Evolutionary conservation across 2,113 vertebrate species (phyloP), one percentile per base, ranked within the genome.

Genomic region (Pao palembangensis): DNA sequence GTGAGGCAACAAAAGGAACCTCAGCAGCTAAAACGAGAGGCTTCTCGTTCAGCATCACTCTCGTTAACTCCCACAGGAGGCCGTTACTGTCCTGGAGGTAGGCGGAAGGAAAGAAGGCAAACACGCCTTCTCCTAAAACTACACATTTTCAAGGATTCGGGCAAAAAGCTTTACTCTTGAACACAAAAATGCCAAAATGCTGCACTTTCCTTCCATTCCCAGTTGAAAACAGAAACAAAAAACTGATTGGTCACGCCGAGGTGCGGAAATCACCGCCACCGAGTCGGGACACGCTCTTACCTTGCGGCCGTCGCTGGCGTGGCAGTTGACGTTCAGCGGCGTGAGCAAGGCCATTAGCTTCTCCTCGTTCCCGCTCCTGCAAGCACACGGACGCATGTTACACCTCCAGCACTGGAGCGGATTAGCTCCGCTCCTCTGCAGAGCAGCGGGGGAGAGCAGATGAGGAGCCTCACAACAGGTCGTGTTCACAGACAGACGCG

Each of bases 341-440:
- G 96, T 99, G 79, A 99, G 93, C 90, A 99, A 89, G 88, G 96
- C 96, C 96, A 98, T 98, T 80, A 99, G 93, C 91, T 99, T 99
- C 90, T 99, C 96, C 90, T 99, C 96, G 91, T 99, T 99, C 88
- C 96, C 96, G 69, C 96, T 98, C 94, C 96, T 98, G 88, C 49
- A 84, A 79, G 79, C 23, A 69, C 48, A 76, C 50, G 71, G 6
- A 67, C 53, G 72, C 55, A 44, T 49, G 15, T 76, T 65, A 75
- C 41, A 76, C 25, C 67, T 13, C 58, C 48, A 63, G 60, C 19
- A 41, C 57, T n/a, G 48, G 3, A 58, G 61, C 72, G 78, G 64
- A 85, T 83, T 78, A 84, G 34, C 34, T 25, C 57, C 52, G 59
- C 67, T 60, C 43, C 75, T 62, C 51, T 47, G 78, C 78, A 55